These are phyloP conservation scores for Muntiacus muntjak DNA, from an alignment of 2,113 vertebrate species.

Conservation along the genomic window DNA sequence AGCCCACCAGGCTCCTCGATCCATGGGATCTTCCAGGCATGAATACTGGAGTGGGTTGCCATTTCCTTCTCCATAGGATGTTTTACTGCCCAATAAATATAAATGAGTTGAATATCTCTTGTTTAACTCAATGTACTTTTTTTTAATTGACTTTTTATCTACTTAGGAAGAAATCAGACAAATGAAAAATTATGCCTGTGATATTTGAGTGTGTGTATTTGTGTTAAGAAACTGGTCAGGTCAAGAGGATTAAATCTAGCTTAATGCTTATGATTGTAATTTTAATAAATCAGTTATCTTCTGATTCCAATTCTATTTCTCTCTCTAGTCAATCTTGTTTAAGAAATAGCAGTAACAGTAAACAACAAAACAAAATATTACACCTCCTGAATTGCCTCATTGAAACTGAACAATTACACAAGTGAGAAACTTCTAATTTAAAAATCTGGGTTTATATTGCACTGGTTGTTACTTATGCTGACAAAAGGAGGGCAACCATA, in stretches of 20 bases:
- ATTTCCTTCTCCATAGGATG: neutral
- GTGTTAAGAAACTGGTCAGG: neutral
- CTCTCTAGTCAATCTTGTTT: neutral
- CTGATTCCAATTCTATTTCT: neutral
- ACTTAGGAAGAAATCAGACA: neutral
- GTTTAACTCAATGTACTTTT: neutral
- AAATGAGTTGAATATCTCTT: neutral
- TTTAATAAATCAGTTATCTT: neutral
- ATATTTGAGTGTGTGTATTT: neutral
- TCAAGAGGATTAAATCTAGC: neutral
- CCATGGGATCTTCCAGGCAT: too few species aligned
- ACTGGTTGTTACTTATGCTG: neutral
- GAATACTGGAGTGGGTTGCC: too few species aligned
- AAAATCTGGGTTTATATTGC: neutral
- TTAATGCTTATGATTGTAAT: neutral
- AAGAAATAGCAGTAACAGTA: neutral
- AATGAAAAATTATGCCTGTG: neutral
- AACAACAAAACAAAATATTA: neutral
- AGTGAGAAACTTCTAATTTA: neutral
- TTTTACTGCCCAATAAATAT: neutral
- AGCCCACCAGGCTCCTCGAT: too few species aligned
- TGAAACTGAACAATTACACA: neutral
- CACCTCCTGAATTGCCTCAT: neutral
- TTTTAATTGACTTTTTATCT: neutral
- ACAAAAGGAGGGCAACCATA: neutral